phyloP scores from a whole-genome alignment of 1,140 invertebrate species.

The Homarus americanus region DNA sequence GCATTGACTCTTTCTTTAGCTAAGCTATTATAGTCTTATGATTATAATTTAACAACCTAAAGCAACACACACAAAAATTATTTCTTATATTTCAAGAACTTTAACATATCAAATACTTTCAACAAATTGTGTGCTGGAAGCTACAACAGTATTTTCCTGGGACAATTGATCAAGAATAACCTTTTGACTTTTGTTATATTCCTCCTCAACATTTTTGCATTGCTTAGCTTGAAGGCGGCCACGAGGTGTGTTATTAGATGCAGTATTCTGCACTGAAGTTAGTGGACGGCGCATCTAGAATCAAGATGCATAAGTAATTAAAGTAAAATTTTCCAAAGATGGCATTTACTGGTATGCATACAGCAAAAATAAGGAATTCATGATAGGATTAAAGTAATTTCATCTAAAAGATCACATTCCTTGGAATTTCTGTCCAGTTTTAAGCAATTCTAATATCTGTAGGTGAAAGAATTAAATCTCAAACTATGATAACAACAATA shows the following conservation, averaged over 20 bases:
- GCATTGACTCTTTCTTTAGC: background rate
- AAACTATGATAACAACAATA: background rate
- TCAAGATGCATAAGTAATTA: background rate
- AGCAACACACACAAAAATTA: too few species aligned
- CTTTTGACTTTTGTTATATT: slow-evolving; percentile 61
- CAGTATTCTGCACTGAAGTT: slow-evolving; percentile 30
- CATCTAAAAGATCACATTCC: background rate
- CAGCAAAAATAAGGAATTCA: background rate
- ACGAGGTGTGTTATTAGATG: slow-evolving; percentile 46
- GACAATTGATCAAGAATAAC: slow-evolving; percentile 38
- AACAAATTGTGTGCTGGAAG: slow-evolving; percentile 61
- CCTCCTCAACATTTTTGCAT: slow-evolving; percentile 57
- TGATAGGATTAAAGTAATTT: background rate
- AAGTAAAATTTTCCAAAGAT: background rate
- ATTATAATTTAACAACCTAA: too few species aligned
- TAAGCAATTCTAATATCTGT: too few species aligned
- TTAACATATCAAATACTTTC: slow-evolving; percentile 31
- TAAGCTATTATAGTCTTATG: too few species aligned
- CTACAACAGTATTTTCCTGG: slow-evolving; percentile 12
- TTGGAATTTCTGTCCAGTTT: too few species aligned
- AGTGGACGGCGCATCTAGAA: slow-evolving; percentile 23
- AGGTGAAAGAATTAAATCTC: too few species aligned
- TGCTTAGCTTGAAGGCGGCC: slow-evolving; percentile 66
- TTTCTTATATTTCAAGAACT: background rate
- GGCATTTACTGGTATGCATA: background rate